Evolutionary conservation across 2,113 vertebrate genomes (phyloP).

Genomic region (Archocentrus centrarchus): DNA sequence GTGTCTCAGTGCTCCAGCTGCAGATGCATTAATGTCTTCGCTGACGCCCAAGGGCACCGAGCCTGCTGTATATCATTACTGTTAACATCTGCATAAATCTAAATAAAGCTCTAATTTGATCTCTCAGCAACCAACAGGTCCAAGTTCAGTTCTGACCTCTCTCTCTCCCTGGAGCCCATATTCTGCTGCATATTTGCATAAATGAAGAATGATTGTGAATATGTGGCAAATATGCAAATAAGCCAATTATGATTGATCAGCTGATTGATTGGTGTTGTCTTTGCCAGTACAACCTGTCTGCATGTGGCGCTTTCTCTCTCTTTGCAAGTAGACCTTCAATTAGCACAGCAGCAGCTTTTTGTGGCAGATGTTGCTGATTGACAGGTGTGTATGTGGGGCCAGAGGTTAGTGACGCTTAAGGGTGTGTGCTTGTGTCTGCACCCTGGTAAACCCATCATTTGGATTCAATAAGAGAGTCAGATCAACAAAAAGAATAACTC

Average conservation of each 20-base stretch:
- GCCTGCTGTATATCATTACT: slow-evolving; percentile 72
- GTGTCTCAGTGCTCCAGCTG: not conserved
- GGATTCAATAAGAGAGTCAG: not conserved
- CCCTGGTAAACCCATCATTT: not conserved
- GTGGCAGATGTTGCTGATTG: slow-evolving; percentile 60
- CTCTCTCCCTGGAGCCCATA: slow-evolving; percentile 46
- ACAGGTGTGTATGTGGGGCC: slow-evolving; percentile 35
- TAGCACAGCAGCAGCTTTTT: slow-evolving; percentile 40
- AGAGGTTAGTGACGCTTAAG: slow-evolving; percentile 17
- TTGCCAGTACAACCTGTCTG: not conserved
- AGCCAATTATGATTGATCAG: slow-evolving; percentile 74
- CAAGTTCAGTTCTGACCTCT: slow-evolving; percentile 58
- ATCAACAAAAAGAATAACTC: not conserved
- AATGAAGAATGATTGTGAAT: slow-evolving; percentile 66
- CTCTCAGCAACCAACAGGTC: slow-evolving; percentile 55
- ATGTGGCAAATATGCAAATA: slow-evolving; percentile 65
- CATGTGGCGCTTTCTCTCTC: not conserved
- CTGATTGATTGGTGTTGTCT: slow-evolving; percentile 73
- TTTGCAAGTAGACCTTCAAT: slow-evolving; percentile 10
- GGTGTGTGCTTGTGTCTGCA: not conserved
- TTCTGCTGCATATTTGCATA: slow-evolving; percentile 61
- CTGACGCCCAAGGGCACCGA: slow-evolving; percentile 41
- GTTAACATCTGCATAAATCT: slow-evolving; percentile 78
- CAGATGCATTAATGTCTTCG: slow-evolving; percentile 48
- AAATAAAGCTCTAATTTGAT: slow-evolving; percentile 77